Conservation (phyloP, 2,888 invertebrate genomes). For the Ecliptopera silaceata region DNA sequence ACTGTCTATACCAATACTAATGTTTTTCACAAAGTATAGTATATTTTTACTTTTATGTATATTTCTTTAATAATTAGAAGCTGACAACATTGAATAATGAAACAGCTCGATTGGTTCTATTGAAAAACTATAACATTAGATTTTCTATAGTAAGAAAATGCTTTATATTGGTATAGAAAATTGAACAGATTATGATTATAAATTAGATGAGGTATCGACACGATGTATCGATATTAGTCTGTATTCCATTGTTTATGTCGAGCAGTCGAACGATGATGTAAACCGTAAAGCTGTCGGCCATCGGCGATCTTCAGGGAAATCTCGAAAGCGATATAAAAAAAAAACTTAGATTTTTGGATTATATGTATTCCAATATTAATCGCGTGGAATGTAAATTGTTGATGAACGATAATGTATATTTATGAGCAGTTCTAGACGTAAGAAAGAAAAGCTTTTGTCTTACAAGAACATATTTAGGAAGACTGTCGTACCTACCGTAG, state of each 20-base stretch:
- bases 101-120: no score
- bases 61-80: no score
- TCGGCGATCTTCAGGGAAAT: constrained; percentile 25
- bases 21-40: no score
- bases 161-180: no score
- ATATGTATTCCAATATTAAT: not conserved
- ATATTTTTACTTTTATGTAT: no score
- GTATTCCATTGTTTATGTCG: constrained; percentile 11
- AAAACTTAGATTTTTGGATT: constrained; percentile 13
- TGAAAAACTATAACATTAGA: no score
- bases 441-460: not conserved
- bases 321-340: constrained; percentile 9
- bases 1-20: no score
- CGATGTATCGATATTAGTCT: constrained; percentile 1
- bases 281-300: constrained; percentile 27
- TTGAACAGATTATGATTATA: constrained; percentile 5
- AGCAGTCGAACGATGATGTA: constrained; percentile 19
- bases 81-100: no score
- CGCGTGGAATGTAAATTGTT: not conserved
- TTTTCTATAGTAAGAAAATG: no score
- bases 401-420: not conserved
- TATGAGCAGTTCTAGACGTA: no score
- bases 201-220: constrained; percentile 12
- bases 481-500: no score
- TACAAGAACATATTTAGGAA: not conserved